Evolutionary conservation across 2,113 vertebrate species (phyloP).

Genomic region (Piprites chloris): DNA sequence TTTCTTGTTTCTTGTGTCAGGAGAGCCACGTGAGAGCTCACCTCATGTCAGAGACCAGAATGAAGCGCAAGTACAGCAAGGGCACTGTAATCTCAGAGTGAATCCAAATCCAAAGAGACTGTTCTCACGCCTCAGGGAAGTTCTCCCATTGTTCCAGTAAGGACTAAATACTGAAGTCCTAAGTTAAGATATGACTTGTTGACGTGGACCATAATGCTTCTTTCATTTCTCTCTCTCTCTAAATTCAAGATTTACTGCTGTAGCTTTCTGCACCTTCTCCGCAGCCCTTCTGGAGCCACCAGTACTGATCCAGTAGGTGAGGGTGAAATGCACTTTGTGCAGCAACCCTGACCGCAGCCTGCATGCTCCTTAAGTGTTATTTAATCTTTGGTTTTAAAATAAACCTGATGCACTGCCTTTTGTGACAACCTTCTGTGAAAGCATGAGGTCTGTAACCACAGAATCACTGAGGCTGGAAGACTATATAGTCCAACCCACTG

Average conservation of each 20-base stretch:
- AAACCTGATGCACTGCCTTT: neutral
- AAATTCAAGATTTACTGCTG: neutral
- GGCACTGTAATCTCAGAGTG: neutral
- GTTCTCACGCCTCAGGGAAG: neutral
- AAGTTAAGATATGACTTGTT: neutral
- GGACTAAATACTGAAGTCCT: neutral
- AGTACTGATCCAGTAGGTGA: neutral
- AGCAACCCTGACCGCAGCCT: neutral
- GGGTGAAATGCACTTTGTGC: neutral
- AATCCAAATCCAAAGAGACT: neutral
- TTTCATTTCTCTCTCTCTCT: neutral
- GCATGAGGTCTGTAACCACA: neutral
- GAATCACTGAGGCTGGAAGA: neutral
- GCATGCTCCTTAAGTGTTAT: neutral
- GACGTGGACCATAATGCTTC: neutral
- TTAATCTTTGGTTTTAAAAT: neutral
- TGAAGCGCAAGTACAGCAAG: neutral
- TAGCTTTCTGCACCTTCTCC: neutral
- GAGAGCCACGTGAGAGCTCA: neutral
- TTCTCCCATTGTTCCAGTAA: neutral
- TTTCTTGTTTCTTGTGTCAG: neutral
- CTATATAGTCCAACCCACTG: neutral
- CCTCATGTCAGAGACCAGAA: neutral
- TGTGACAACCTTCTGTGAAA: neutral
- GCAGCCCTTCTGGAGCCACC: neutral